Conservation (phyloP, 1,140 invertebrate genomes). For the Maconellicoccus hirsutus region DNA sequence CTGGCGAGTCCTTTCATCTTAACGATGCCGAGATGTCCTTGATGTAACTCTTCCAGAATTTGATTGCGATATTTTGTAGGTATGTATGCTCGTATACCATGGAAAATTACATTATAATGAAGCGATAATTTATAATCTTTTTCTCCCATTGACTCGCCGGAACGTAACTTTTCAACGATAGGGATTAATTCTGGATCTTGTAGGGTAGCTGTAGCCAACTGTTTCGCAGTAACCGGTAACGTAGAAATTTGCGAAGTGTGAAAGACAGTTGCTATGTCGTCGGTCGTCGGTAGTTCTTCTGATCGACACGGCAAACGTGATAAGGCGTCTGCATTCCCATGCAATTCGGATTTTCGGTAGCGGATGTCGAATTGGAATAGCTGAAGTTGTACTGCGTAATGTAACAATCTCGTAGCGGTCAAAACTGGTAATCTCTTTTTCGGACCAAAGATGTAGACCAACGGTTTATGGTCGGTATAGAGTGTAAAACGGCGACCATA, state of each 20-base stretch:
- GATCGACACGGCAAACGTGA: conserved; percentile 18
- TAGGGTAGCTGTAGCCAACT: neutral
- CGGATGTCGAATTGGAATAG: conserved; percentile 22
- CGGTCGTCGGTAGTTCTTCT: neutral
- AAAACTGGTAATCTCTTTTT: conserved; percentile 20
- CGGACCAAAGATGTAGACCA: conserved; percentile 20
- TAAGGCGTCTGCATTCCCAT: conserved; percentile 24
- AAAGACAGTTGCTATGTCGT: neutral
- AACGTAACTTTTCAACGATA: neutral
- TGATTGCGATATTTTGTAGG: conserved; percentile 17
- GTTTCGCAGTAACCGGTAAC: neutral
- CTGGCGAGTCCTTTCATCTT: conserved; percentile 38
- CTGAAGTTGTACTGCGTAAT: conserved; percentile 22
- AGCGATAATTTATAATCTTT: neutral
- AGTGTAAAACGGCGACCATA: conserved; percentile 15
- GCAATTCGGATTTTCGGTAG: neutral
- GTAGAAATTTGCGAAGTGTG: neutral
- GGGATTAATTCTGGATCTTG: neutral
- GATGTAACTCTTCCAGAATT: conserved; percentile 38
- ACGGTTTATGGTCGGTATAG: neutral
- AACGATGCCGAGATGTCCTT: no score
- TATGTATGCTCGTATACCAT: conserved; percentile 12
- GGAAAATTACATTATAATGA: neutral
- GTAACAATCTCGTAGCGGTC: neutral
- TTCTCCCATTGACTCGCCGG: neutral